Evolutionary conservation across 2,797 vertebrate species (phyloP).

Genomic region (Discoglossus pictus): DNA sequence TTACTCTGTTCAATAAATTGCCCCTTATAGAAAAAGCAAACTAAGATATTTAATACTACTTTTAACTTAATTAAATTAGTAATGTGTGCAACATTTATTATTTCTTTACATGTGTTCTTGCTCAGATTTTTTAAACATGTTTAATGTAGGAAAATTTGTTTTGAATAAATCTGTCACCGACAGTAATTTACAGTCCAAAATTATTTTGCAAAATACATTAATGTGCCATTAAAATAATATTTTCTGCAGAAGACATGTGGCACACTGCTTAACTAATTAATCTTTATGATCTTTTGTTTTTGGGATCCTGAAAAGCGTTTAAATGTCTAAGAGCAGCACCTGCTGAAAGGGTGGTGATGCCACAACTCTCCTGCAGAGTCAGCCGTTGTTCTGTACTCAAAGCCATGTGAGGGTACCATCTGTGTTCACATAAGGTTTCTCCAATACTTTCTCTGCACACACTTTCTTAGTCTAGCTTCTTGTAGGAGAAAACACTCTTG

Average conservation of each 20-base stretch:
- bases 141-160: too few relatives aligned
- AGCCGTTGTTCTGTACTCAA: conserved; percentile 30
- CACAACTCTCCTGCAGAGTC: conserved; percentile 25
- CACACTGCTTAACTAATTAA: conserved; percentile 35
- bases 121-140: too few relatives aligned
- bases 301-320: conserved; percentile 23
- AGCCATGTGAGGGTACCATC: conserved; percentile 36
- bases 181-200: neutral
- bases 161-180: neutral
- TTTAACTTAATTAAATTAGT: too few relatives aligned
- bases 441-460: conserved; percentile 11
- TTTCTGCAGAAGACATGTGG: conserved; percentile 12
- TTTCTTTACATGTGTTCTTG: too few relatives aligned
- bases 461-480: conserved; percentile 27
- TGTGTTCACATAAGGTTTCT: conserved; percentile 42
- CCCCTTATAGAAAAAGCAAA: too few relatives aligned
- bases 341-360: conserved; percentile 29
- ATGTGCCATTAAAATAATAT: conserved; percentile 1
- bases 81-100: too few relatives aligned
- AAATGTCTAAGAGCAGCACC: conserved; percentile 19
- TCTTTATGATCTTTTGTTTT: conserved; percentile 36
- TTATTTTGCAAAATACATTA: neutral
- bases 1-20: too few relatives aligned
- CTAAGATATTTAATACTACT: too few relatives aligned
- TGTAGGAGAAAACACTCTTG: conserved; percentile 19